phyloP scores from a whole-genome alignment of 2,888 invertebrate genomes.

The Dorcus parallelipipedus region DNA sequence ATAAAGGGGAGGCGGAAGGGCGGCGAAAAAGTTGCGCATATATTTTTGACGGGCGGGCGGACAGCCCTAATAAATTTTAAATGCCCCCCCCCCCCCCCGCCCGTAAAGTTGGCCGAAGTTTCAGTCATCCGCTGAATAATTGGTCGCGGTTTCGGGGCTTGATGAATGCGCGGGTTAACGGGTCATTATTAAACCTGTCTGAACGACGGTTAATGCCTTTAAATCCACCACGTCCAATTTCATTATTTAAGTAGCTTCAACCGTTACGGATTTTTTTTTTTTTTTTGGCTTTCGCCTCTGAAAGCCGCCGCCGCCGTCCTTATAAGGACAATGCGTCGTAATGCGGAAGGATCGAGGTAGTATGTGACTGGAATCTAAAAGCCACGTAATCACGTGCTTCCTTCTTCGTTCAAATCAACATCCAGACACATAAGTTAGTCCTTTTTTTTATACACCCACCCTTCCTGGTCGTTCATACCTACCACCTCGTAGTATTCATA shows the following conservation, averaged over 20 bases:
- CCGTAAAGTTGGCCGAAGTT: slow-evolving; percentile 24
- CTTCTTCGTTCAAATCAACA: no score
- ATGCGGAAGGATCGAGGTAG: no score
- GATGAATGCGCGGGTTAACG: slow-evolving; percentile 36
- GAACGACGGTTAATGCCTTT: slow-evolving; percentile 14
- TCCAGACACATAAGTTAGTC: no score
- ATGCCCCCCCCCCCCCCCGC: slow-evolving; percentile 10
- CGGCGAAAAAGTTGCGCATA: background rate
- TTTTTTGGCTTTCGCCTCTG: no score
- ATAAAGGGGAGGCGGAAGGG: no score
- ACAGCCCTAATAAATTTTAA: slow-evolving; percentile 19
- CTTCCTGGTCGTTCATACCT: no score
- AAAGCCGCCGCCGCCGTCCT: no score
- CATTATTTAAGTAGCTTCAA: background rate
- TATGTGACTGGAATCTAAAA: no score
- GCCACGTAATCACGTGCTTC: no score
- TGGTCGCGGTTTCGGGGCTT: slow-evolving; percentile 34
- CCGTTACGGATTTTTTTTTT: background rate
- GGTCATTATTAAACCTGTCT: slow-evolving; percentile 37
- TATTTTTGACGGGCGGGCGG: slow-evolving; percentile 7
- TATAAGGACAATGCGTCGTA: no score
- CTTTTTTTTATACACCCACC: no score
- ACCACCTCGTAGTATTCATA: no score
- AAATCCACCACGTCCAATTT: slow-evolving; percentile 1
- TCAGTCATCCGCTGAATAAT: slow-evolving; percentile 37